Percentiles rank a stretch among this genome's conserved stretches.
phyloP scores from a whole-genome alignment of 2,888 invertebrate species.

The Galerucella calmariensis region DNA sequence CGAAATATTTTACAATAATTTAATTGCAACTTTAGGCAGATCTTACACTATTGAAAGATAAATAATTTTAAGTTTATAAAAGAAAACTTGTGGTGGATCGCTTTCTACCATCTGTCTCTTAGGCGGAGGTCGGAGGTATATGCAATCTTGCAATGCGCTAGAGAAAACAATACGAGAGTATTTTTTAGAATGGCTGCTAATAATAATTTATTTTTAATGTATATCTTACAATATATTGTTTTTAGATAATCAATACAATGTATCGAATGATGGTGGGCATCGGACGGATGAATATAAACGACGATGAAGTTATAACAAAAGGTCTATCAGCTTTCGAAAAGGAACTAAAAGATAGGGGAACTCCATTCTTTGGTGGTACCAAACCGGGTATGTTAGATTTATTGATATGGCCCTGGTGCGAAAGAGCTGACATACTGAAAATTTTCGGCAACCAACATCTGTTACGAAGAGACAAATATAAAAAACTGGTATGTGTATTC shows the following conservation, averaged over 20 bases:
- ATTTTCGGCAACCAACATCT: conserved; percentile 72
- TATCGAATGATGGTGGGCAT: conserved; percentile 67
- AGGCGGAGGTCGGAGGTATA: too few relatives aligned
- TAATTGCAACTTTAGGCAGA: too few relatives aligned
- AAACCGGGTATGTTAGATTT: conserved; percentile 83
- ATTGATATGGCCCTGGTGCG: conserved; percentile 90
- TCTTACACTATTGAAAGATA: too few relatives aligned
- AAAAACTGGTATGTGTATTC: conserved; percentile 69
- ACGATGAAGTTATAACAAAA: conserved; percentile 57
- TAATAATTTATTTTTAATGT: background rate
- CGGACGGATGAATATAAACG: conserved; percentile 54
- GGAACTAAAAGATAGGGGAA: conserved; percentile 72
- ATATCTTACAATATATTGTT: conserved; percentile 9
- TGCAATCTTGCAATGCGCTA: too few relatives aligned
- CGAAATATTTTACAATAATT: too few relatives aligned
- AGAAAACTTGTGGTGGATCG: too few relatives aligned
- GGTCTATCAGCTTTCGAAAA: conserved; percentile 74
- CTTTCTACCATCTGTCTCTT: too few relatives aligned
- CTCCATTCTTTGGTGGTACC: conserved; percentile 74
- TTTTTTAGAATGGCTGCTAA: too few relatives aligned
- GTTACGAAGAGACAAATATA: conserved; percentile 74
- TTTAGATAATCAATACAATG: conserved; percentile 69
- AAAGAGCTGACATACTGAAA: conserved; percentile 73
- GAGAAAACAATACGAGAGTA: too few relatives aligned
- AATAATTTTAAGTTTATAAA: too few relatives aligned